Evolutionary conservation across 37 sponge, comb jelly and placozoan genomes (phyloP).

Genomic region (Cliona cf. orientalis): DNA sequence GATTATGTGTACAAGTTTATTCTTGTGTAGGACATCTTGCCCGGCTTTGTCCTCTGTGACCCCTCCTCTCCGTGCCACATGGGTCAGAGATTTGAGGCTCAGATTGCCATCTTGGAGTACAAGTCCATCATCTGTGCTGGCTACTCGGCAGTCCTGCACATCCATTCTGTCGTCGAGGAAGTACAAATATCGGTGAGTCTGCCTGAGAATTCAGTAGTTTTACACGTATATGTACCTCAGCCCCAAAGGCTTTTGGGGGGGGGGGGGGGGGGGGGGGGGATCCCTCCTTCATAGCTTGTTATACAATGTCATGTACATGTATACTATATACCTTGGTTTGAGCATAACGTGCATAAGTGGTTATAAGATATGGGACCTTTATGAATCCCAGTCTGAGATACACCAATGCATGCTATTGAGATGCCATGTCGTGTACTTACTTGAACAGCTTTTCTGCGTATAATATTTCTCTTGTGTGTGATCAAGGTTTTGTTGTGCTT

Average conservation of each 20-base stretch:
- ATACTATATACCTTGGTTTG: not conserved
- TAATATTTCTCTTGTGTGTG: too few species aligned
- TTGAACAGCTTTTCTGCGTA: too few species aligned
- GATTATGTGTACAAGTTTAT: not conserved
- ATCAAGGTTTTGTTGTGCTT: too few species aligned
- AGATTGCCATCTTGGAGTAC: slow-evolving; percentile 90
- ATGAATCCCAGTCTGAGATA: not conserved
- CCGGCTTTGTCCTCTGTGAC: slow-evolving; percentile 88
- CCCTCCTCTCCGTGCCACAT: slow-evolving; percentile 69
- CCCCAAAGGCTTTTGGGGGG: not conserved
- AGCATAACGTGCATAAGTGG: not conserved
- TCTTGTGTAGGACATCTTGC: slow-evolving; percentile 65
- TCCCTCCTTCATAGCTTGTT: not conserved
- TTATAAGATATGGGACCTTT: not conserved
- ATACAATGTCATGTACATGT: not conserved
- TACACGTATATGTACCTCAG: too few species aligned
- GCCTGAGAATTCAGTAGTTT: not conserved
- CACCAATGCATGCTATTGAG: too few species aligned
- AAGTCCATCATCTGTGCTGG: slow-evolving; percentile 97
- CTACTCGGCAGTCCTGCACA: slow-evolving; percentile 91
- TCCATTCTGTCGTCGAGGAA: slow-evolving; percentile 93
- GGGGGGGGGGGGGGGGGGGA: not conserved
- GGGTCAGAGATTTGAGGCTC: slow-evolving; percentile 65
- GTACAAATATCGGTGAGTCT: slow-evolving; percentile 86
- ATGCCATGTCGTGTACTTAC: too few species aligned